Base-by-base conservation (phyloP, 2,113 vertebrate genomes). In the Marmota monax region DNA sequence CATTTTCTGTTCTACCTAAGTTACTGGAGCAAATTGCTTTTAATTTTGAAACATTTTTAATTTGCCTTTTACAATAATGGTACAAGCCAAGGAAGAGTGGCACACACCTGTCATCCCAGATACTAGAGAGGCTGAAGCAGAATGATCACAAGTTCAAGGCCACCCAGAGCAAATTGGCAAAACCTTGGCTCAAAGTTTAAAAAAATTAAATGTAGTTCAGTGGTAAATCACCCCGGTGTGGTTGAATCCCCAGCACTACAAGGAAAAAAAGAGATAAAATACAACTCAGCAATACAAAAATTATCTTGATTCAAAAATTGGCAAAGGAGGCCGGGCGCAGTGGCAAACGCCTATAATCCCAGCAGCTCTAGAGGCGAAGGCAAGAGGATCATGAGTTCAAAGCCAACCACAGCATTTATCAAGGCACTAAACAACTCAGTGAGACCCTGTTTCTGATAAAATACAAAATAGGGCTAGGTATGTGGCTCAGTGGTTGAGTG, bases 31-130 rank as follows among this genome's bases (percentile, higher is more conserved):
- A 45, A 89, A 80, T 63, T 90, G 48, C 53, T 87, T 93, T 88
- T 67, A 78, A 93, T 61, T 88, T 72, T 63, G 25, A 86, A 70
- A 32, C 48, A 95, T 53, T 85, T 82, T 8, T 7, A 96, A 96
- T 90, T 84, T 5, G 32, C 20, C 34, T 84, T 93, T 84, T 51
- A 94, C 98, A 97, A 98, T 63, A n/a, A 92, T 84, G 7, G 85
- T 42, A 37, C 16, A 51, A 51, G 48, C 48, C 48, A 51, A 51
- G 48, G 12, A 51, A 51, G 10, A 51, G 37, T 77, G 6, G 80
- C 37, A 42, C 12, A 69, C 13, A 27, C 32, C 29, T 69, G 65
- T 69, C 34, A 69, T 69, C 32, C 65, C 29, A 69, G 32, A 51
- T 29, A 69, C 65, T 34, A 29, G 29, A 32, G 13, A 69, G 32